Percentiles rank a stretch among this genome's conserved stretches.
Evolutionary conservation across 2,113 vertebrate genomes (phyloP).

Genomic region (Tragelaphus imberbis): DNA sequence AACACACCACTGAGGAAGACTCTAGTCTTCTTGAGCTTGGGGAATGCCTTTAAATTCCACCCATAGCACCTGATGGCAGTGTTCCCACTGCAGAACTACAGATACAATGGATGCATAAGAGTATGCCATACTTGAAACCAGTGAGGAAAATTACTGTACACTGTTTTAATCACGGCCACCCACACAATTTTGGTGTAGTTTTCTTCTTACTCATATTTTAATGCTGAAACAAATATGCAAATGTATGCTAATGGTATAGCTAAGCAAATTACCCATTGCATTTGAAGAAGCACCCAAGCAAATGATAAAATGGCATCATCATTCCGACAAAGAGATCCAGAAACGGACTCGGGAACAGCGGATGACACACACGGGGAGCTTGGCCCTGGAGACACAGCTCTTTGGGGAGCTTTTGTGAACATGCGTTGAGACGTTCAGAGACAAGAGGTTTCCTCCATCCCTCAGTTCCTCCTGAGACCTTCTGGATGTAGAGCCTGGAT

Average conservation of each 20-base stretch:
- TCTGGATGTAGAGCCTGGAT: not conserved
- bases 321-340: not conserved
- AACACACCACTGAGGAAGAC: not conserved
- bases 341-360: not conserved
- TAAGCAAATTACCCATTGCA: not conserved
- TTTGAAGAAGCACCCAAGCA: conserved; percentile 7
- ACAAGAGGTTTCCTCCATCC: not conserved
- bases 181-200: not conserved
- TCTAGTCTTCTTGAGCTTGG: not conserved
- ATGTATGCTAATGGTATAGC: not conserved
- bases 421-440: not conserved
- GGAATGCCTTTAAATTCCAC: not conserved
- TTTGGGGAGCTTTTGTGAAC: not conserved
- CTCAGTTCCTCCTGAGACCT: not conserved
- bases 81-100: too few relatives aligned
- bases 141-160: not conserved
- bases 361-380: not conserved
- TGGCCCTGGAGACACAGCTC: not conserved
- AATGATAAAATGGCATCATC: not conserved
- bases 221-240: conserved; percentile 43
- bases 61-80: not conserved
- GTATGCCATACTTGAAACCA: not conserved
- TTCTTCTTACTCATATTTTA: conserved; percentile 42
- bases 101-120: not conserved
- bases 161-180: not conserved